Conservation (phyloP, 2,888 invertebrate species). For the Patella caerulea region DNA sequence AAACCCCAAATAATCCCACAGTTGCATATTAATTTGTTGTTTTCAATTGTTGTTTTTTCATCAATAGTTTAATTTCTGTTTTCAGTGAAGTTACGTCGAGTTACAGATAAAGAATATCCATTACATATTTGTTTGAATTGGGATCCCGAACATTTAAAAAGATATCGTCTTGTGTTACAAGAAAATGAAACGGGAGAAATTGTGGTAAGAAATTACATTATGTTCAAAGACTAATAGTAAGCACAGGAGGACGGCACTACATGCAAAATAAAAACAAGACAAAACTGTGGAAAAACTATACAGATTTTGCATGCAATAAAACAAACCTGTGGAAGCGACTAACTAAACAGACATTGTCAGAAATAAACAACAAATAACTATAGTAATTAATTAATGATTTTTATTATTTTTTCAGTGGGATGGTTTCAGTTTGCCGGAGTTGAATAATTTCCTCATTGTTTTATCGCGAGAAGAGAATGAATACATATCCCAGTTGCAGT, state of each 20-base stretch:
- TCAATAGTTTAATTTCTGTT: slow-evolving; percentile 23
- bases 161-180: slow-evolving; percentile 74
- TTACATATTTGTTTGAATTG: slow-evolving; percentile 73
- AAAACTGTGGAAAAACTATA: no score
- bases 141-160: slow-evolving; percentile 67
- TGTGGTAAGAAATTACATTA: slow-evolving; percentile 67
- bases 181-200: slow-evolving; percentile 76
- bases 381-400: not conserved
- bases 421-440: slow-evolving; percentile 75
- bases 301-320: no score
- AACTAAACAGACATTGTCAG: no score
- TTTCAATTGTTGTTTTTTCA: no score
- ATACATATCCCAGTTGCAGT: slow-evolving; percentile 72
- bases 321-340: no score
- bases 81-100: slow-evolving; percentile 72
- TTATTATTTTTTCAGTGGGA: slow-evolving; percentile 73
- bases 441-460: slow-evolving; percentile 75
- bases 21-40: no score
- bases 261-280: no score
- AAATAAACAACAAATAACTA: no score
- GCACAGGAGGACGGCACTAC: no score
- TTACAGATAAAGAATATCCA: slow-evolving; percentile 74
- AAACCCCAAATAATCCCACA: no score
- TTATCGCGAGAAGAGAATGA: slow-evolving; percentile 75
- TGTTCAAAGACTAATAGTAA: no score